Conservation (phyloP, 2,888 invertebrate genomes). For the Candidula unifasciata region DNA sequence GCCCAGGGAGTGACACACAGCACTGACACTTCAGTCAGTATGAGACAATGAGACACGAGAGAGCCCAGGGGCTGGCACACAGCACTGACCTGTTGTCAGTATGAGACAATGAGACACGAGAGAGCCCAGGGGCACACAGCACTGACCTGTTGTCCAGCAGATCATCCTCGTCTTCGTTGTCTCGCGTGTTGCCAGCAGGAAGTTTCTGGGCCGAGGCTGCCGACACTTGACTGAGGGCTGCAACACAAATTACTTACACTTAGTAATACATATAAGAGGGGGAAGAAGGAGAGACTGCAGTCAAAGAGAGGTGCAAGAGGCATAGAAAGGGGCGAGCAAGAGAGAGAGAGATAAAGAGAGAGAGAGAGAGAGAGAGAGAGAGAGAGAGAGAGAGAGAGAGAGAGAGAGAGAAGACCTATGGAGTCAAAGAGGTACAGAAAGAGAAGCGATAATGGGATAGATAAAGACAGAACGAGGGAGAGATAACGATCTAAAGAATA, state of each 20-base stretch:
- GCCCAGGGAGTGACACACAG: too few relatives aligned
- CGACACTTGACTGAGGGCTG: background rate
- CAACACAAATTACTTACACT: background rate
- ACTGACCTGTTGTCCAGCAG: background rate
- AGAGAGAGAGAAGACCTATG: background rate
- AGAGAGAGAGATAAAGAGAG: background rate
- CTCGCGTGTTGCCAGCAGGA: background rate
- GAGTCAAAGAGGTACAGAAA: too few relatives aligned
- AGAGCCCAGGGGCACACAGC: too few relatives aligned
- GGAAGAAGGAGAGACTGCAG: background rate
- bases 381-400: slow-evolving; percentile 21
- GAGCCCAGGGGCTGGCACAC: too few relatives aligned
- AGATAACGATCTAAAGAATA: background rate
- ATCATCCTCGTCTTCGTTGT: slow-evolving; percentile 11
- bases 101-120: too few relatives aligned
- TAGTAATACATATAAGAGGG: background rate
- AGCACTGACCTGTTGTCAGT: too few relatives aligned
- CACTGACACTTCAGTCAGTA: too few relatives aligned
- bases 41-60: too few relatives aligned
- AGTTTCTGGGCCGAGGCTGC: background rate
- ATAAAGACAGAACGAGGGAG: too few relatives aligned
- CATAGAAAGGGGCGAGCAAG: background rate
- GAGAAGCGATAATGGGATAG: too few relatives aligned
- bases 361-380: slow-evolving; percentile 21
- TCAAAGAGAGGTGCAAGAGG: too few relatives aligned